These are phyloP conservation scores for Mormyrus hasselquistii DNA, from an alignment of 2,797 vertebrate species.

Conservation along the genomic window DNA sequence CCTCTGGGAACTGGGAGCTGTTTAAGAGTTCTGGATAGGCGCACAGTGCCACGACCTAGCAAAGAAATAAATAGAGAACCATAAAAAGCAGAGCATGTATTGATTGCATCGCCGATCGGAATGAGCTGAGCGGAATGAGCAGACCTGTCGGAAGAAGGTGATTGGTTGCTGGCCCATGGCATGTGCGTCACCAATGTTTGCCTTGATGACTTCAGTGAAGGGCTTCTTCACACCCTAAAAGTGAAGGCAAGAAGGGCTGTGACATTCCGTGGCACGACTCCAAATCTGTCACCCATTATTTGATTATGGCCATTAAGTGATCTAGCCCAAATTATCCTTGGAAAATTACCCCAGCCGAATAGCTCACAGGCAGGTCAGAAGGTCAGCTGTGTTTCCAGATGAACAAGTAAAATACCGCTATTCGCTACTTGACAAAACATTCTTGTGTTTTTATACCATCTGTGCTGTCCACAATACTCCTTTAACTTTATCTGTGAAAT, in stretches of 20 bases:
- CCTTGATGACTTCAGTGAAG: slow-evolving; percentile 78
- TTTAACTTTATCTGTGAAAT: neutral
- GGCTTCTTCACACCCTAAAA: slow-evolving; percentile 80
- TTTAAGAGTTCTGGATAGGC: slow-evolving; percentile 72
- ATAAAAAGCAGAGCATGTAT: neutral
- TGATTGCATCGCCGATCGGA: neutral
- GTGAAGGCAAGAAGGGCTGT: neutral
- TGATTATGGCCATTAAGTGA: neutral
- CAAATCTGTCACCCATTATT: neutral
- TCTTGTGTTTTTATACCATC: neutral
- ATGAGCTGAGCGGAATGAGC: neutral
- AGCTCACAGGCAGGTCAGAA: neutral
- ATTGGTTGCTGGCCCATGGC: slow-evolving; percentile 89
- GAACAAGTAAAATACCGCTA: neutral
- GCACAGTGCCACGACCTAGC: slow-evolving; percentile 77
- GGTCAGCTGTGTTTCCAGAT: neutral
- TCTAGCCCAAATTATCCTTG: neutral
- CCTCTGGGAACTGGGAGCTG: slow-evolving; percentile 68
- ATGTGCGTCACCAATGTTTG: slow-evolving; percentile 86
- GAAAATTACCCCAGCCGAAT: neutral
- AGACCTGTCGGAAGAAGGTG: slow-evolving; percentile 86
- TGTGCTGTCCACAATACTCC: neutral
- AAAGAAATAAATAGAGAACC: slow-evolving; percentile 23
- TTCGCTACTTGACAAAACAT: neutral
- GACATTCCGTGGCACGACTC: neutral